Percentiles rank a stretch among this genome's conserved stretches.
Conservation (phyloP, 2,113 vertebrate species). For the Sceloporus tristichus region DNA sequence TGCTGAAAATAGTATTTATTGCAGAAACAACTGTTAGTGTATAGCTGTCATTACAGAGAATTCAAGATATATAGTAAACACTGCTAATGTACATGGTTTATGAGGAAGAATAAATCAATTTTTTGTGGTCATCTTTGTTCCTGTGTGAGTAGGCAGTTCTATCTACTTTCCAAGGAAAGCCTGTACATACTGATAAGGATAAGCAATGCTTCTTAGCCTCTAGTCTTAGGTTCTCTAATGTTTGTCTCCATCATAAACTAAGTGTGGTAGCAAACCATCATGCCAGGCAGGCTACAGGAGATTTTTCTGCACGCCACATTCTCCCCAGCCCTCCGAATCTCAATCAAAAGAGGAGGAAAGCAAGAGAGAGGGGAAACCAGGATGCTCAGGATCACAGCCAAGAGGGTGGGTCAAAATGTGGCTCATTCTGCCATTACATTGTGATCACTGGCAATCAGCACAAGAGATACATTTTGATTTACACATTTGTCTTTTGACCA, state of each 20-base stretch:
- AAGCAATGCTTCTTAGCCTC: conserved; percentile 59
- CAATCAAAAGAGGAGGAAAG: neutral
- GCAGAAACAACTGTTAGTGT: neutral
- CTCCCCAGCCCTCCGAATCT: neutral
- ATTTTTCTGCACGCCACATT: neutral
- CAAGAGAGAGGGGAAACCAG: neutral
- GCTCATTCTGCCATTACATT: no score
- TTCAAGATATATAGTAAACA: conserved; percentile 28
- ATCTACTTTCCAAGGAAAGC: conserved; percentile 62
- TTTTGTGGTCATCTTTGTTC: conserved; percentile 42
- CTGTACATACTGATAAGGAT: conserved; percentile 51
- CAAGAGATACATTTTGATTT: no score
- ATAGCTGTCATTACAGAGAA: neutral
- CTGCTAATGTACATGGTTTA: neutral
- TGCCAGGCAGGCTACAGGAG: neutral
- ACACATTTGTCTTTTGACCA: no score
- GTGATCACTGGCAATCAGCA: no score
- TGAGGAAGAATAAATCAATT: neutral
- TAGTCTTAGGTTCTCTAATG: neutral
- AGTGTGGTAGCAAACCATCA: neutral
- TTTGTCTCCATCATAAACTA: neutral
- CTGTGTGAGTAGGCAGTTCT: conserved; percentile 66
- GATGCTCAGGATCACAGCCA: neutral
- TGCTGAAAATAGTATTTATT: neutral
- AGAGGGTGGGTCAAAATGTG: neutral